Base-by-base conservation (phyloP, 2,888 invertebrate species). In the Mythimna pallens region DNA sequence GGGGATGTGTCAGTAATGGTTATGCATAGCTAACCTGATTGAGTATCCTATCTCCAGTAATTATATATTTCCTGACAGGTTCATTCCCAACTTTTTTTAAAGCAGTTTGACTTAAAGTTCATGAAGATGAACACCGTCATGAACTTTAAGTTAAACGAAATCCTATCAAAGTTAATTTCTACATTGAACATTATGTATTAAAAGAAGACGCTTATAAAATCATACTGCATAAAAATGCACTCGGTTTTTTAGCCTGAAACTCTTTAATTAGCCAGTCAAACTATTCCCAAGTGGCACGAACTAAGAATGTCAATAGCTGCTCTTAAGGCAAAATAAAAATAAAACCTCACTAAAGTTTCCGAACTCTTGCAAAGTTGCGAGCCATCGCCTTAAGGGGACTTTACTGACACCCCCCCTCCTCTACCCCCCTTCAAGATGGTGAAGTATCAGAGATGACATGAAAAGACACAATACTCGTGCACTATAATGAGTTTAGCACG, bases 331-430 rank as follows among this genome's bases (percentile, higher is more conserved):
- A 64, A 62, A 70, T 70, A 67, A 80, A 81, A 70, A 64, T 10
- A 76, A 71, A 57, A 52, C 34, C 22, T 30, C 57, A 30, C 52
- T 59, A 17, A 74, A 70, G 58, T 78, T 78, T 43, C n/a, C 58
- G 17, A 73, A 65, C 65, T 78, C 66, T 55, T 43, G 25, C 63
- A 50, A 82, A 84, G 67, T 73, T 64, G 68, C 50, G 43, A 66
- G 70, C 74, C 80, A 61, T 84, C 61, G 70, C 84, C 84, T 84
- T 84, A 80, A 82, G 70, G 54, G 52, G 65, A 43, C 71, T 79
- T 73, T n/a, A 58, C 71, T 70, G 63, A 67, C 67, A 68, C 76
- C 59, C 71, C 30, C 25, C 52, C n/a, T 65, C 64, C 57, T 20
- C 62, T 12, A 43, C 30, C 34, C 30, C 63, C 25, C 52, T 54